These are phyloP conservation scores for Falco naumanni DNA, from an alignment of 2,797 vertebrate genomes.

Conservation along the genomic window DNA sequence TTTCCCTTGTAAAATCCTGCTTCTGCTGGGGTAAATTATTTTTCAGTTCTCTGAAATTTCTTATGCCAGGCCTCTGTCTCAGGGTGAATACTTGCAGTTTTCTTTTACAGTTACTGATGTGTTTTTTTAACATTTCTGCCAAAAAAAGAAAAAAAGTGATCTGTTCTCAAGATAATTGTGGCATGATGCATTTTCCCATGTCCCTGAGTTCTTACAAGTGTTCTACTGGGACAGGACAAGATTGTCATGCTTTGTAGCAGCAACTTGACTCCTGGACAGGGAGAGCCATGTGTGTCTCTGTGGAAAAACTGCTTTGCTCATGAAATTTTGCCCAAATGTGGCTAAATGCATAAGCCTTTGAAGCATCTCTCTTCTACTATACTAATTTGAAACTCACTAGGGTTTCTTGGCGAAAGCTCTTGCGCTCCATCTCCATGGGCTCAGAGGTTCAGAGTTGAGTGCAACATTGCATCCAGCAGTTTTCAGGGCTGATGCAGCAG, in stretches of 20 bases:
- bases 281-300: background rate
- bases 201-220: background rate
- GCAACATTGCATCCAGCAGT: background rate
- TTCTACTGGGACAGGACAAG: background rate
- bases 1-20: conserved; percentile 36
- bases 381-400: conserved; percentile 5
- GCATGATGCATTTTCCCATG: background rate
- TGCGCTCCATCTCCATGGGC: background rate
- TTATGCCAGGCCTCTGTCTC: background rate
- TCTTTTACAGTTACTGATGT: conserved; percentile 18
- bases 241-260: background rate
- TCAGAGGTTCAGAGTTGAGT: background rate
- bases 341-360: conserved; percentile 13
- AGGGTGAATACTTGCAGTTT: conserved; percentile 27
- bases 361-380: background rate
- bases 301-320: background rate
- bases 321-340: conserved; percentile 11
- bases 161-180: conserved; percentile 9
- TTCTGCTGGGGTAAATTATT: conserved; percentile 42
- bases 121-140: background rate
- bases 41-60: conserved; percentile 43
- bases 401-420: background rate
- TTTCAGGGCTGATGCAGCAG: background rate
- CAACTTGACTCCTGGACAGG: background rate
- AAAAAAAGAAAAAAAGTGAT: background rate